Conservation (phyloP, 1,140 invertebrate species). For the Aphis gossypii region DNA sequence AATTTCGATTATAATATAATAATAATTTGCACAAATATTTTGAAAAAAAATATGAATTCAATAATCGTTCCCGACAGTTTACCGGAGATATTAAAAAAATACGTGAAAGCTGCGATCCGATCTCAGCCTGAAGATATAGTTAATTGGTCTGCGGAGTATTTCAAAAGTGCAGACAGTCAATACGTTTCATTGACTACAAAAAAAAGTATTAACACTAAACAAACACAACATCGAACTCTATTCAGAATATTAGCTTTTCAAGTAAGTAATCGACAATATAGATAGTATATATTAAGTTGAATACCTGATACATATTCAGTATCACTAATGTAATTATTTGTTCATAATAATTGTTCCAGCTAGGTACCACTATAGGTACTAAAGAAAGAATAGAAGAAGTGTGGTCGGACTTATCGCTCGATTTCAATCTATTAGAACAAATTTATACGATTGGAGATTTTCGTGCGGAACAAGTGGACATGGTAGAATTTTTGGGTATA, state of each 20-base stretch:
- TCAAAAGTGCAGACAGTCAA: constrained; percentile 68
- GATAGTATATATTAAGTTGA: too few species aligned
- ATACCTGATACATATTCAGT: not conserved
- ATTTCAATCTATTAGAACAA: constrained; percentile 36
- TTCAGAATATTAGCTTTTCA: constrained; percentile 54
- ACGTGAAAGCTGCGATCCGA: constrained; percentile 87
- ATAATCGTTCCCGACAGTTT: constrained; percentile 64
- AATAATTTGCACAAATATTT: not conserved
- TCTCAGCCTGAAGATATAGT: constrained; percentile 87
- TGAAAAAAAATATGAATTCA: constrained; percentile 31
- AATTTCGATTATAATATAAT: too few species aligned
- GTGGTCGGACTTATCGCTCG: constrained; percentile 35
- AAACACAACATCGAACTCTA: constrained; percentile 18
- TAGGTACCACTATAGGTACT: constrained; percentile 31
- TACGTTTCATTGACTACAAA: not conserved
- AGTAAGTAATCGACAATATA: not conserved
- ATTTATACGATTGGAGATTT: constrained; percentile 52
- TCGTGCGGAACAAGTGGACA: not conserved
- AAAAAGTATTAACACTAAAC: not conserved
- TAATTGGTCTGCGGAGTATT: constrained; percentile 83
- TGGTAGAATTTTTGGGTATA: constrained; percentile 43
- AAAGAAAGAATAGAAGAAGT: constrained; percentile 54
- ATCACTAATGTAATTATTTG: not conserved
- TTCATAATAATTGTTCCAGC: constrained; percentile 19
- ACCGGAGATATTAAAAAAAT: constrained; percentile 82